These are phyloP conservation scores for Mastigias papua DNA, from an alignment of 30 jellyfish, hydroid and myxozoan genomes.

Conservation along the genomic window DNA sequence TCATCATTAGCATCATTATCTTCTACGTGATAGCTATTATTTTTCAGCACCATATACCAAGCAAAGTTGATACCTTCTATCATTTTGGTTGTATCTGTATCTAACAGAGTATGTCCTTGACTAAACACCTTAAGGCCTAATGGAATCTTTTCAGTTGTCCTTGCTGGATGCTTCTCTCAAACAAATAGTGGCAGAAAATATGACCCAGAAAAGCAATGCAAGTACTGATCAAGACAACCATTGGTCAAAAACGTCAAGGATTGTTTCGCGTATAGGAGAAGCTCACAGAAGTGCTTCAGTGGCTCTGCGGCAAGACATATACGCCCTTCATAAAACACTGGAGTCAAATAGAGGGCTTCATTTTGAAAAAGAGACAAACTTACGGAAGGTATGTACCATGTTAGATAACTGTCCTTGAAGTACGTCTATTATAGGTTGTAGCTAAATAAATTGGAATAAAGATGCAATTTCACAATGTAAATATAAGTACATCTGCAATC, in stretches of 20 bases:
- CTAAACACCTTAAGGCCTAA: background rate
- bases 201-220: slow-evolving; percentile 9
- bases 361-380: slow-evolving; percentile 5
- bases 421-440: background rate
- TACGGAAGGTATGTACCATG: slow-evolving; percentile 48
- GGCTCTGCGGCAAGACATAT: background rate
- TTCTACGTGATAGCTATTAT: too few relatives aligned
- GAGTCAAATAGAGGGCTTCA: background rate
- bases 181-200: background rate
- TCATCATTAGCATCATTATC: too few relatives aligned
- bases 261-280: slow-evolving; percentile 1
- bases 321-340: background rate
- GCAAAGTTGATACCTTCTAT: too few relatives aligned
- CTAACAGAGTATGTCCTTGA: too few relatives aligned
- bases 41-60: too few relatives aligned
- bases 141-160: slow-evolving; percentile 10
- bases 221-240: slow-evolving; percentile 20
- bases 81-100: too few relatives aligned
- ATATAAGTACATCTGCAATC: too few relatives aligned
- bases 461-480: too few relatives aligned
- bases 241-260: background rate
- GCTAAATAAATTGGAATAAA: too few relatives aligned
- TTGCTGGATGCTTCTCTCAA: background rate
- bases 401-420: too few relatives aligned
- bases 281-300: background rate